Evolutionary conservation across 2,888 invertebrate genomes (phyloP), one percentile per base, ranked within the genome.

Genomic region (Sphaerophoria taeniata): DNA sequence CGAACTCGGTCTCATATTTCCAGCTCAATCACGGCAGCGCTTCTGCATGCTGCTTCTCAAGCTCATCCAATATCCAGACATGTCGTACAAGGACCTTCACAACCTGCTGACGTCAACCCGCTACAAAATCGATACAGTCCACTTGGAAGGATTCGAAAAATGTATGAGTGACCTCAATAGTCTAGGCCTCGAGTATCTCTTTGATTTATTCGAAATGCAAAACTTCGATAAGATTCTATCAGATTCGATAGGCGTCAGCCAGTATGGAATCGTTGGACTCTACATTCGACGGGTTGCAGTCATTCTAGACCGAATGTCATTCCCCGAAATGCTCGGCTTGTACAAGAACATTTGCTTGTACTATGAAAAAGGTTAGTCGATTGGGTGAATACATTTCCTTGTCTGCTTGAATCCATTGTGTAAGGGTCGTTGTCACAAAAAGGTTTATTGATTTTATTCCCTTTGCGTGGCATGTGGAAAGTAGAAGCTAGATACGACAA

Each of bases 251-350:
- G 91, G 92, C 9, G 90, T 92, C 0, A 91, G 90, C 70, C 92
- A 92, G 67, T 92, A 89, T 74, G 92, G 92, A 74, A 90, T 92
- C 80, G 91, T 93, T 93, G 98, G 98, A 39, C 93, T 97, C 87
- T 98, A 96, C 91, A 93, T 98, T 84, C 93, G 98, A 84, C 93
- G 97, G 89, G 95, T 97, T 90, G 94, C 96, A 87, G 93, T 98
- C 0, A 95, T 96, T 86, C 95, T 98, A 90, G 97, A 97, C 89
- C 96, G 96, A 90, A 93, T 98, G 87, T 94, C 96, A 14, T 98
- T 98, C 92, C 95, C 96, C 47, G 96, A 97, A 93, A 95, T 97
- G 79, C 95, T 96, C 60, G 93, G 94, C 47, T 93, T 97, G 34
- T 96, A 95, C 90, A 94, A 95, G 88, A 94, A 95, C 87, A 96